A percentile compares a stretch with the other conserved stretches of the same genome.
Evolutionary conservation across 2,113 vertebrate genomes (phyloP).

Genomic region (Indicator indicator): DNA sequence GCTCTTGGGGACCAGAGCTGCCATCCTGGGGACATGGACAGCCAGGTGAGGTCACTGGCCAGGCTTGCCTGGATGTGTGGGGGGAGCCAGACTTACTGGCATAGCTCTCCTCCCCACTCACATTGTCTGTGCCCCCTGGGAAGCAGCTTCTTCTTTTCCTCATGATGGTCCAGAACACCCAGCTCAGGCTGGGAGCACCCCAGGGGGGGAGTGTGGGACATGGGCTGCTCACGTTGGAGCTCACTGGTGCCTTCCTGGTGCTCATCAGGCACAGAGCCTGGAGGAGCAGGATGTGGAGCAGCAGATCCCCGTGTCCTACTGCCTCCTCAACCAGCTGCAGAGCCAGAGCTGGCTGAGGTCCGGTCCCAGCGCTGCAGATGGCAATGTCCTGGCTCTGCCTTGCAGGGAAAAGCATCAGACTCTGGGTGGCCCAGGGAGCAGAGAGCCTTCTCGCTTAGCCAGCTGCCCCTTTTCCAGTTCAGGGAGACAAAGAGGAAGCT

Average conservation of each 20-base stretch:
- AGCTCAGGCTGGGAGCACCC: not conserved
- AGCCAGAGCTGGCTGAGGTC: not conserved
- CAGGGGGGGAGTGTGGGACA: accelerated
- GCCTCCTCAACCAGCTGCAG: accelerated
- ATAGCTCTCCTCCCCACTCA: not conserved
- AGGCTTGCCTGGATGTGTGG: too few relatives aligned
- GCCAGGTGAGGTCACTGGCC: conserved; percentile 41
- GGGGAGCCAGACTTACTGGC: not conserved
- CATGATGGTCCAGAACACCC: accelerated
- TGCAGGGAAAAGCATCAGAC: conserved; percentile 14
- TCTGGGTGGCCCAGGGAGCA: conserved; percentile 67
- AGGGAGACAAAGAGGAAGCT: conserved; percentile 55
- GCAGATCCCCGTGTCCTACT: not conserved
- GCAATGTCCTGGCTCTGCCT: not conserved
- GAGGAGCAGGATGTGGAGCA: not conserved
- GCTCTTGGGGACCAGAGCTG: not conserved
- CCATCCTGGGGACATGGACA: conserved; percentile 45
- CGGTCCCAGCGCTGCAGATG: accelerated
- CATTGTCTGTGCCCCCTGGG: not conserved
- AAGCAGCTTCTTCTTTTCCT: not conserved
- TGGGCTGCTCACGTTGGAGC: not conserved
- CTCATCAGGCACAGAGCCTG: not conserved
- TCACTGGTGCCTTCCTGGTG: accelerated
- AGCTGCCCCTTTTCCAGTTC: conserved; percentile 71
- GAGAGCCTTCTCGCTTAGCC: conserved; percentile 20